These are phyloP conservation scores for Danio rerio DNA, from an alignment of 2,113 vertebrate genomes.

Conservation along the genomic window GRCz12tu NC_133182.1:40203501-40204000, in stretches of 20 bases:
- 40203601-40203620: too few species aligned
- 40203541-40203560: too few species aligned
- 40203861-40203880: background rate
- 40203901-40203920: conserved; percentile 27
- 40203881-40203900: conserved; percentile 2
- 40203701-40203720: background rate
- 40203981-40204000: conserved; percentile 69
- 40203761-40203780: background rate
- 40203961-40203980: conserved; percentile 76
- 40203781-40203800: background rate
- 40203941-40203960: conserved; percentile 61
- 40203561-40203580: too few species aligned
- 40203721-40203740: background rate
- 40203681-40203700: background rate
- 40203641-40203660: too few species aligned
- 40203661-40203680: too few species aligned
- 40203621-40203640: too few species aligned
- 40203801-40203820: background rate
- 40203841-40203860: background rate
- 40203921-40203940: conserved; percentile 50
- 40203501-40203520: too few species aligned
- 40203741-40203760: background rate
- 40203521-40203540: too few species aligned
- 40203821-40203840: background rate
- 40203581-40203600: too few species aligned